A percentile compares a stretch with the other conserved stretches of the same genome.
Conservation (phyloP, 2,888 invertebrate species). For the Polydrusus tereticollis region DNA sequence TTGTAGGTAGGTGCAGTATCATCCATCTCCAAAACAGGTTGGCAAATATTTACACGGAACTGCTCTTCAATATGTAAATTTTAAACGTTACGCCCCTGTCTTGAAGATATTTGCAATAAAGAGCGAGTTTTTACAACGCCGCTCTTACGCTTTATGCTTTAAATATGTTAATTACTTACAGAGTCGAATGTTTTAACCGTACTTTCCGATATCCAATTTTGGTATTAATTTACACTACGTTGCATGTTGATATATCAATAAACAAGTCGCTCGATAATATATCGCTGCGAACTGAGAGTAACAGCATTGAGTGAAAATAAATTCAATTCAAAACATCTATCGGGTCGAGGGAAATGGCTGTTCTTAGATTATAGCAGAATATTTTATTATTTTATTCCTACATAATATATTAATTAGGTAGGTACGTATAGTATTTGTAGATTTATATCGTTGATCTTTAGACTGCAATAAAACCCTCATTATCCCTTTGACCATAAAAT, state of each 20-base stretch:
- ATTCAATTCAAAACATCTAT: neutral
- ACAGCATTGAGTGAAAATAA: slow-evolving; percentile 26
- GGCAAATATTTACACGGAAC: too few species aligned
- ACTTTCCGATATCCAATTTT: slow-evolving; percentile 50
- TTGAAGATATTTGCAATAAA: slow-evolving; percentile 14
- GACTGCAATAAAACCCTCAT: too few species aligned
- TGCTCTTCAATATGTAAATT: too few species aligned
- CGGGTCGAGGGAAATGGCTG: neutral
- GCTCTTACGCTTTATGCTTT: slow-evolving; percentile 42
- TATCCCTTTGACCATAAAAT: too few species aligned
- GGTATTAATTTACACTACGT: slow-evolving; percentile 47
- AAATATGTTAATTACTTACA: slow-evolving; percentile 49
- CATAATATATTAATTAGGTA: too few species aligned
- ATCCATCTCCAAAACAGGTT: too few species aligned
- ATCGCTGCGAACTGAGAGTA: slow-evolving; percentile 16
- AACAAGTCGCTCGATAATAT: slow-evolving; percentile 22
- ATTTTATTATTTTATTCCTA: too few species aligned
- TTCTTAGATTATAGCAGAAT: too few species aligned
- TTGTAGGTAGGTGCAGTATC: too few species aligned
- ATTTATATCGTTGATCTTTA: too few species aligned
- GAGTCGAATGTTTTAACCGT: slow-evolving; percentile 31
- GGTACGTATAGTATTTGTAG: too few species aligned
- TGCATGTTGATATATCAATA: slow-evolving; percentile 26
- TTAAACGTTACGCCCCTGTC: neutral
- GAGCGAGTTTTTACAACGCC: slow-evolving; percentile 26